Evolutionary conservation across 2,113 vertebrate genomes (phyloP).

Genomic region (Mystacornis crossleyi): DNA sequence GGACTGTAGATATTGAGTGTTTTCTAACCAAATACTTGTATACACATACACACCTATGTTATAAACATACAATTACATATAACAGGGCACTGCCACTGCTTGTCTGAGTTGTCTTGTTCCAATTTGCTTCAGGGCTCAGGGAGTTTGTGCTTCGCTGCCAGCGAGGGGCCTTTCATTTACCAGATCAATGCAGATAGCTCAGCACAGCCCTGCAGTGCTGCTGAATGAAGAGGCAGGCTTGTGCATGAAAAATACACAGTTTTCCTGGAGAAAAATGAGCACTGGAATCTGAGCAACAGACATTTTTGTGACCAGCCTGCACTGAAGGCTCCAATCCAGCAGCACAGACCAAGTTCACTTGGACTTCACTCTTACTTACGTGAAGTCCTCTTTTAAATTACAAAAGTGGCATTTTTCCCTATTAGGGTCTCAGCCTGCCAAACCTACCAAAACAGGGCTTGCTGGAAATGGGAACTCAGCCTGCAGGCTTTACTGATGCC

Average conservation of each 20-base stretch:
- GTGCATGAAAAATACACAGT: neutral
- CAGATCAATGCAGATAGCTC: constrained; percentile 35
- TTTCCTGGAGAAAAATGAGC: neutral
- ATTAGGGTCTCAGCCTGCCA: neutral
- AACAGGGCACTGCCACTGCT: neutral
- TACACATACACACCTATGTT: neutral
- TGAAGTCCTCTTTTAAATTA: neutral
- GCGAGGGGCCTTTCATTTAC: constrained; percentile 32
- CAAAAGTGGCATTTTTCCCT: neutral
- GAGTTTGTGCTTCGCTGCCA: neutral
- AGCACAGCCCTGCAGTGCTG: neutral
- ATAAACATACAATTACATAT: neutral
- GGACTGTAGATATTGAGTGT: neutral
- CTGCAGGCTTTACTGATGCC: neutral
- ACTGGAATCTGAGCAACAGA: neutral
- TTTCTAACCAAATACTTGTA: neutral
- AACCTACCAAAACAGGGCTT: neutral
- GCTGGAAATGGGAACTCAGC: neutral
- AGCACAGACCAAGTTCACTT: neutral
- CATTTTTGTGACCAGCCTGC: neutral
- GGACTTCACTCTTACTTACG: neutral
- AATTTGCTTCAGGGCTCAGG: neutral
- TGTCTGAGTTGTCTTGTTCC: neutral
- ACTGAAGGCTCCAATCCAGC: neutral
- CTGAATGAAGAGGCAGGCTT: neutral